phyloP scores from a whole-genome alignment of 2,797 vertebrate species.

The Adelosebastes latens region DNA sequence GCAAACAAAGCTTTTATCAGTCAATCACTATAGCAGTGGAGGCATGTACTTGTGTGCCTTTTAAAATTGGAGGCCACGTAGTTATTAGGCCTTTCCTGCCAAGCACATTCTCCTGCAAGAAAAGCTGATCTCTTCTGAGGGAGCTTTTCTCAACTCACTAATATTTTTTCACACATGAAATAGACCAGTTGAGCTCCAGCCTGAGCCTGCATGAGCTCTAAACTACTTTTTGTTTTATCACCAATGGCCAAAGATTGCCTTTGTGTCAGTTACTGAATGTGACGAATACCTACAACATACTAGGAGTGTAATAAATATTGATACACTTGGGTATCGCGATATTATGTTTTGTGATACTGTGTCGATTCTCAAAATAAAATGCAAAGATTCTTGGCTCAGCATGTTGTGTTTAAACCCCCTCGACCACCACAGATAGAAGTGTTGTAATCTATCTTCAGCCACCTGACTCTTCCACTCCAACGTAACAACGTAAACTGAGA shows the following conservation, averaged over 20 bases:
- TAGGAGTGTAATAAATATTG: no score
- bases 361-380: neutral
- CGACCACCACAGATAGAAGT: no score
- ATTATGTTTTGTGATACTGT: neutral
- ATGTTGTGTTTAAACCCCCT: no score
- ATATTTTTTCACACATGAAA: slow-evolving; percentile 39
- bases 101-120: slow-evolving; percentile 24
- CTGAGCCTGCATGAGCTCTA: neutral
- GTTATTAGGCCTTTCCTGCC: slow-evolving; percentile 57
- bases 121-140: slow-evolving; percentile 40
- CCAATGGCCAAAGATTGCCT: slow-evolving; percentile 1
- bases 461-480: no score
- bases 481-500: no score
- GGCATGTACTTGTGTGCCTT: slow-evolving; percentile 52
- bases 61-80: slow-evolving; percentile 53
- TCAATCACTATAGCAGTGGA: slow-evolving; percentile 54
- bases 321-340: neutral
- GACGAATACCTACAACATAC: neutral
- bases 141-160: slow-evolving; percentile 34
- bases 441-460: no score
- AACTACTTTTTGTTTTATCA: slow-evolving; percentile 22
- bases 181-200: neutral
- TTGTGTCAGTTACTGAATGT: slow-evolving; percentile 3
- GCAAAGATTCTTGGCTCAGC: no score
- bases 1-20: slow-evolving; percentile 70